Evolutionary conservation across 1,140 invertebrate genomes (phyloP).

Genomic region (Latrodectus geometricus): DNA sequence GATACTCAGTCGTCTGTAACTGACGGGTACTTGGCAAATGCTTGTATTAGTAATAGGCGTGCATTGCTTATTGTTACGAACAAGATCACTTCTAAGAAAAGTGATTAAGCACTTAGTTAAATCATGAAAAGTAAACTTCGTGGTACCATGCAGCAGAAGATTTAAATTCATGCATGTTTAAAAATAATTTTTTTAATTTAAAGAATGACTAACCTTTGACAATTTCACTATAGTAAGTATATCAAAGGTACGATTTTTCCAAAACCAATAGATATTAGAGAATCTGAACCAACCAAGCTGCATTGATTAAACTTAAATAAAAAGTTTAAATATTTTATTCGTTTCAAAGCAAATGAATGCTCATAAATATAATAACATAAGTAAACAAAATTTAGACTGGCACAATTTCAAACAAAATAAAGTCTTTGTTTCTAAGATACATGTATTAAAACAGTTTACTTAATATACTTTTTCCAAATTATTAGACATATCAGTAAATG

Average conservation of each 20-base stretch:
- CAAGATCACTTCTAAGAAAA: slow-evolving; percentile 29
- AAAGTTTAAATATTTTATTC: too few relatives aligned
- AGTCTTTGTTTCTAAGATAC: too few relatives aligned
- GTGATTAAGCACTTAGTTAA: slow-evolving; percentile 54
- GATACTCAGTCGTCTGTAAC: slow-evolving; percentile 24
- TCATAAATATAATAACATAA: too few relatives aligned
- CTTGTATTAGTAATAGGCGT: slow-evolving; percentile 48
- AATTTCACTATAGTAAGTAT: not conserved
- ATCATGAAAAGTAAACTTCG: slow-evolving; percentile 43
- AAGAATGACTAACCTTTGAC: not conserved
- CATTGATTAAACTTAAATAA: too few relatives aligned
- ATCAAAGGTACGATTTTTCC: not conserved
- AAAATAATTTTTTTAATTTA: not conserved
- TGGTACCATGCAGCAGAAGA: too few relatives aligned
- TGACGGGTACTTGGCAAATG: slow-evolving; percentile 22
- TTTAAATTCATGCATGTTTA: not conserved
- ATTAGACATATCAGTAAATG: too few relatives aligned
- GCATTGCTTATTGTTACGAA: slow-evolving; percentile 32
- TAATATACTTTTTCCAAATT: too few relatives aligned
- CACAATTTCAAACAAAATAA: too few relatives aligned
- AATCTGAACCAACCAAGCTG: not conserved
- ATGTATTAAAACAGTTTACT: too few relatives aligned
- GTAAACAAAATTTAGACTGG: too few relatives aligned
- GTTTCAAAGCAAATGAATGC: too few relatives aligned
- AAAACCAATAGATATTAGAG: not conserved